Base-by-base conservation (phyloP, 2,888 invertebrate species). In the Epinotia ramella region DNA sequence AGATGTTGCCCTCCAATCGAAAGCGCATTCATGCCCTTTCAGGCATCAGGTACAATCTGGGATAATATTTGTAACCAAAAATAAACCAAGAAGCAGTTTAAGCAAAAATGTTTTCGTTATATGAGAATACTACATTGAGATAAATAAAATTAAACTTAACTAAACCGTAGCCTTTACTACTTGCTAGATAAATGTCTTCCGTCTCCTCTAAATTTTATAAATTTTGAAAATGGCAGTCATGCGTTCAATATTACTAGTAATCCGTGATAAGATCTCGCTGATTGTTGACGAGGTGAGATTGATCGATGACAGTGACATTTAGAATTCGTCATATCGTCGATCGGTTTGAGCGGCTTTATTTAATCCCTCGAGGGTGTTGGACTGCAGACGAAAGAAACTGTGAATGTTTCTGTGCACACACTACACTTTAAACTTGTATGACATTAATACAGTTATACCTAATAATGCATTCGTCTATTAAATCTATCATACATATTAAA, bases 211-310 rank as follows among this genome's bases (percentile, higher is more conserved):
- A 7, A 67, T 33, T 57, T 18, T 33, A 44, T 44, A 4, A 9
- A 60, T 18, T 53, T 56, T 18, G 28, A 67, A 56, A 56, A 67
- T 24, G 57, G 44, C 18, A 44, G 46, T 60, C 59, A 60, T 12
- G 69, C 59, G 59, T 60, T 24, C 24, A 60, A 46, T 20, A 69
- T 57, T 69, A 53, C 53, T 33, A 53, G 57, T 63, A 75, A 71
- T 66, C 65, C 60, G 53, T 11, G 68, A 71, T 75, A 60, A n/a
- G 33, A 75, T 75, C 74, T 64, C 24, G 75, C 70, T 71, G 75
- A 71, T 71, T 71, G 60, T 75, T 56, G 44, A 65, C 46, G 75
- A 49, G 69, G 65, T 69, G 46, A 28, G 71, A 74, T 75, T 70
- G 70, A 75, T 75, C 60, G 75, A 74, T 74, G 40, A 60, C 57